These are phyloP conservation scores for Agrilus mali DNA, from an alignment of 2,888 invertebrate genomes.

Conservation along the genomic window DNA sequence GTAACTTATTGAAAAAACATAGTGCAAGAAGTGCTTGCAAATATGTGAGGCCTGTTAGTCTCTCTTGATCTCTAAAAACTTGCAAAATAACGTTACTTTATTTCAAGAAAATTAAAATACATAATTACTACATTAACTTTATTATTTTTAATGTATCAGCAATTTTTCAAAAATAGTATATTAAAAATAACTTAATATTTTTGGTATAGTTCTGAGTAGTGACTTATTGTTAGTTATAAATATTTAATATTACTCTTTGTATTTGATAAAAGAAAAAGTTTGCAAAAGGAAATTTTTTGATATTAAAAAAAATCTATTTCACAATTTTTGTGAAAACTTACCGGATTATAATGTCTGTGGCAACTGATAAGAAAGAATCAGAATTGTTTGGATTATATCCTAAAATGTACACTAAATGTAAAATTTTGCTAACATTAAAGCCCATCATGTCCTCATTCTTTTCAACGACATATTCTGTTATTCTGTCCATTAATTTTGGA, in stretches of 20 bases:
- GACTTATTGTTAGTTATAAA: no score
- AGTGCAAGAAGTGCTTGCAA: constrained; percentile 41
- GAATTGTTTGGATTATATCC: constrained; percentile 36
- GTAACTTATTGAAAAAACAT: constrained; percentile 39
- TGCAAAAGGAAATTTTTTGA: no score
- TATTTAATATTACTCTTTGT: no score
- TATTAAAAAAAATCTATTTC: no score
- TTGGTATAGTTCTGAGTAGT: no score
- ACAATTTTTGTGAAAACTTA: constrained; percentile 16
- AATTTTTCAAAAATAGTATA: no score
- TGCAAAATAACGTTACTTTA: constrained; percentile 4
- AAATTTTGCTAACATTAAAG: constrained; percentile 38
- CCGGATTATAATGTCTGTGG: constrained; percentile 35
- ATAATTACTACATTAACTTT: no score
- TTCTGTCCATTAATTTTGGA: constrained; percentile 35
- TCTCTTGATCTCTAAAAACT: constrained; percentile 39
- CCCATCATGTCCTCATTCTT: constrained; percentile 35
- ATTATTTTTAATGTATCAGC: no score
- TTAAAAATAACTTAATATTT: no score
- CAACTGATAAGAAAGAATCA: constrained; percentile 29
- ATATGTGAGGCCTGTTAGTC: constrained; percentile 39
- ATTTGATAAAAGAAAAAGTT: no score
- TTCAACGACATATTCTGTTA: constrained; percentile 34
- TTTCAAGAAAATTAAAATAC: not conserved
- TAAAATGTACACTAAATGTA: constrained; percentile 37